Base-by-base conservation (phyloP, 2,888 invertebrate species). In the Ornithoptera priamus region DNA sequence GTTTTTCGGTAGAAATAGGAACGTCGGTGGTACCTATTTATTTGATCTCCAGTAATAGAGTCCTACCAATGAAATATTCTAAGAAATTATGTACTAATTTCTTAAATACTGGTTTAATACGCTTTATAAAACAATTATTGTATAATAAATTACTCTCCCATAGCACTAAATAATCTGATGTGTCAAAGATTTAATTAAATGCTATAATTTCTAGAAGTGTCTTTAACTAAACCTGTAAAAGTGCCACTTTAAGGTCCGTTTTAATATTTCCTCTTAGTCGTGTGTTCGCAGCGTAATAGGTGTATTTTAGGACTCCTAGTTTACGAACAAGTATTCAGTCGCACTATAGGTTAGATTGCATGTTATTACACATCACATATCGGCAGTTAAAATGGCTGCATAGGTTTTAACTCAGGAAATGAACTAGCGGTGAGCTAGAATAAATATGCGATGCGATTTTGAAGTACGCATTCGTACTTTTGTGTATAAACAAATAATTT, bases 141-240 rank as follows among this genome's bases (percentile, higher is more conserved):
- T 53, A 53, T n/a, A 53, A 50, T 18, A 50, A 17, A 50, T 17
- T n/a, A 5, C n/a, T 6, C n/a, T 4, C 53, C n/a, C 53, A 46
- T 46, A 46, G 53, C 53, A 7, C 7, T 53, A n/a, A n/a, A 53
- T n/a, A 53, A 53, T n/a, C 18, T n/a, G 53, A 53, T 4, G 53
- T n/a, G 22, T 58, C 22, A 65, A 17, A 20, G 10, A 22, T 60
- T 2, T 66, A 60, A 66, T 66, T 72, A 72, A 74, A 77, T 80
- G 78, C 78, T 79, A 72, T 71, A 75, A 77, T 78, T n/a, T 42
- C 18, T 78, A 80, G 81, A 81, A 78, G 20, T 50, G 36, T 20
- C 18, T 66, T 66, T 53, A 60, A 53, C 22, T 42, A 65, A 42
- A n/a, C 42, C 58, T 50, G 20, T 17, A 22, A 59, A 18, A 42